Conservation (phyloP, 2,797 vertebrate genomes). For the Gymnopithys bicolor region DNA sequence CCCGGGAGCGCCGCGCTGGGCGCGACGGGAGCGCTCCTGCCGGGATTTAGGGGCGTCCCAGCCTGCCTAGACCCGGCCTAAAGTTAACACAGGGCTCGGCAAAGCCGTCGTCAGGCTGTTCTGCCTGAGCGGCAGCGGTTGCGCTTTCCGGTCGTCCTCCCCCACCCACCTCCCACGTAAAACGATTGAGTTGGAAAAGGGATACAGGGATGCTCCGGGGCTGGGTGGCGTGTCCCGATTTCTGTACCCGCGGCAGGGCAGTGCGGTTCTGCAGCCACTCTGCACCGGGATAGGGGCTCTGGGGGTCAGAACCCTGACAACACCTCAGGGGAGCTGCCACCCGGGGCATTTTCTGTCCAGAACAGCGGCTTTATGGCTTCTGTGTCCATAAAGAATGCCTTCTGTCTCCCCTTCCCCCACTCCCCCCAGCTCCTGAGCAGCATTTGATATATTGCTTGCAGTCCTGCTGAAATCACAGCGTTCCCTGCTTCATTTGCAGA, state of each 20-base stretch:
- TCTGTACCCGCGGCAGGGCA: background rate
- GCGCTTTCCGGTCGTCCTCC: no score
- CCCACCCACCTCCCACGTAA: no score
- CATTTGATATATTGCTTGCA: background rate
- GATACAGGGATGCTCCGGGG: accelerated
- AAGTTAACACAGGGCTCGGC: no score
- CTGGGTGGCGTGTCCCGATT: accelerated
- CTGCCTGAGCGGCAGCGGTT: background rate
- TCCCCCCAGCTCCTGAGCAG: accelerated
- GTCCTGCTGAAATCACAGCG: background rate
- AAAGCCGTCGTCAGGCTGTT: background rate
- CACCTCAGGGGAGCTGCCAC: background rate
- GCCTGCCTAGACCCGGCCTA: no score
- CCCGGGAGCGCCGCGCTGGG: background rate
- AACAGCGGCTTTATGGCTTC: background rate
- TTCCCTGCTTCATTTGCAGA: background rate
- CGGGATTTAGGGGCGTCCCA: no score
- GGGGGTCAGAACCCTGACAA: background rate
- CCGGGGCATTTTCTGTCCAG: background rate
- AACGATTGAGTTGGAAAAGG: background rate
- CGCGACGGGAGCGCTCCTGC: no score
- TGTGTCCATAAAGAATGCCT: background rate
- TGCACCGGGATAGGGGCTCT: background rate
- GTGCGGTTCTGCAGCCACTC: background rate
- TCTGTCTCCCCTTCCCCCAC: background rate